Evolutionary conservation across 2,797 vertebrate genomes (phyloP).

Genomic region (Momotus momota): DNA sequence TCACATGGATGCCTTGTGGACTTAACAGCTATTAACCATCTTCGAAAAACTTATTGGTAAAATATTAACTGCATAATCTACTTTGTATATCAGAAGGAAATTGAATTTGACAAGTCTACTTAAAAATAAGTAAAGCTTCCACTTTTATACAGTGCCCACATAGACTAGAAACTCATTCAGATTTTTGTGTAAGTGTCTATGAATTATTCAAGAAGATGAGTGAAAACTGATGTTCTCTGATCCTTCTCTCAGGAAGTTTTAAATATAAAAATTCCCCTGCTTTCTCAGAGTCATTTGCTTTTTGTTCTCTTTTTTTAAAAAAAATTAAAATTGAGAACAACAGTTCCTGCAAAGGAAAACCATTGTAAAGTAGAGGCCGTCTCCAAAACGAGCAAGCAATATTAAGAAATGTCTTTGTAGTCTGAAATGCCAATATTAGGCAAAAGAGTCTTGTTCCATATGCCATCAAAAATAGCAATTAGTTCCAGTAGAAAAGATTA

Average conservation of each 20-base stretch:
- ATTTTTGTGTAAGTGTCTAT: conserved; percentile 14
- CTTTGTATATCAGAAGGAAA: background rate
- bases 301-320: background rate
- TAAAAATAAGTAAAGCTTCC: conserved; percentile 38
- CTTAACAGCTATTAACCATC: background rate
- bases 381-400: conserved; percentile 40
- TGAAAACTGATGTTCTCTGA: conserved; percentile 14
- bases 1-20: background rate
- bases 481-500: conserved; percentile 78
- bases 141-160: background rate
- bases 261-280: conserved; percentile 49
- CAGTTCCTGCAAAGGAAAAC: conserved; percentile 59
- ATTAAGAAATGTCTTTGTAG: conserved; percentile 65
- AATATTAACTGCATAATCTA: conserved; percentile 2
- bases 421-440: conserved; percentile 55
- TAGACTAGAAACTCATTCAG: conserved; percentile 10
- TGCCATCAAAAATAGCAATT: conserved; percentile 73
- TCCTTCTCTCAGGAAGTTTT: conserved; percentile 41
- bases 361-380: conserved; percentile 53
- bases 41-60: conserved; percentile 13
- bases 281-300: conserved; percentile 36
- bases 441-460: conserved; percentile 35
- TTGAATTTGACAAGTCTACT: background rate
- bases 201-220: conserved; percentile 54
- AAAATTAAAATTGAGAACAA: background rate